Conservation (phyloP, 2,797 vertebrate species). For the Malacoraja senta region DNA sequence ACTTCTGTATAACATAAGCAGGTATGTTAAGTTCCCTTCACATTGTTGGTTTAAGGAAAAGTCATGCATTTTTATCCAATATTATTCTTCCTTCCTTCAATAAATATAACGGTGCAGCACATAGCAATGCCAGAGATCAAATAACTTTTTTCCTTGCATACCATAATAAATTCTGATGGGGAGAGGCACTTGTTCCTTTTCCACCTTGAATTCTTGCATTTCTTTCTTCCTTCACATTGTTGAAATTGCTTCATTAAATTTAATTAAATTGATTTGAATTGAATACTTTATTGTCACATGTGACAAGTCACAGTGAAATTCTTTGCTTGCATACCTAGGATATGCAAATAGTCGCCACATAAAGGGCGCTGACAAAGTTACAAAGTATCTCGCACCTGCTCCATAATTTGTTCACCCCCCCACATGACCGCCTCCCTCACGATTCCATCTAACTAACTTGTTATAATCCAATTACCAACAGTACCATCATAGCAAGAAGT, state of each 20-base stretch:
- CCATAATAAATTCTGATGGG: background rate
- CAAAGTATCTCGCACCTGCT: too few relatives aligned
- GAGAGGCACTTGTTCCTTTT: background rate
- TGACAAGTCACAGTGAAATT: too few relatives aligned
- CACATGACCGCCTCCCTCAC: too few relatives aligned
- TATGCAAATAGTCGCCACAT: too few relatives aligned
- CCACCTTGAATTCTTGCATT: background rate
- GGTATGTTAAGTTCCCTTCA: conserved; percentile 43
- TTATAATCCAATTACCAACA: background rate
- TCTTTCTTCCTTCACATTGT: too few relatives aligned
- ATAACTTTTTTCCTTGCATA: background rate
- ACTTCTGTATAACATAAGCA: conserved; percentile 44
- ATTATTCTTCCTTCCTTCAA: background rate
- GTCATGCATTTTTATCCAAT: background rate
- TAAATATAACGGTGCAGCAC: background rate
- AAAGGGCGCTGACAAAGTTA: too few relatives aligned
- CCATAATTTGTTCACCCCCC: too few relatives aligned
- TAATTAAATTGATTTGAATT: too few relatives aligned
- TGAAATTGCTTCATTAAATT: too few relatives aligned
- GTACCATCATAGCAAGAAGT: background rate
- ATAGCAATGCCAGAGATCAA: background rate
- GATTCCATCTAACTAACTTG: background rate
- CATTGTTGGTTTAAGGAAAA: background rate
- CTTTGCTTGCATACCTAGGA: too few relatives aligned
- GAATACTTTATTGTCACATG: too few relatives aligned